Conservation (phyloP, 2,888 invertebrate genomes). For the Noctua janthe region DNA sequence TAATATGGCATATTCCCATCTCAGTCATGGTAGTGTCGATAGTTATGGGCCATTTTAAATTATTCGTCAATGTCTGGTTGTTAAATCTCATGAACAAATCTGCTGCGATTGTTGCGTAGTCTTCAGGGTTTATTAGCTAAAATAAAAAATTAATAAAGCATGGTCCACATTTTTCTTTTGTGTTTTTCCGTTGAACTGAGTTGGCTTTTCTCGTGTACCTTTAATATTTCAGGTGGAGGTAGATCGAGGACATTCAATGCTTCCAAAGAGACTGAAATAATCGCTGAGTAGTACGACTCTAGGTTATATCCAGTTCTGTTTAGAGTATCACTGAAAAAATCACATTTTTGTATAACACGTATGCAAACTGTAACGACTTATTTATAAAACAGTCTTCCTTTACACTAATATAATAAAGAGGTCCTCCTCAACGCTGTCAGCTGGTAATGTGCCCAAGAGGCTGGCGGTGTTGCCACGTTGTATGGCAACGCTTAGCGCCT, state of each 20-base stretch:
- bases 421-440: neutral
- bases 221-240: constrained; percentile 69
- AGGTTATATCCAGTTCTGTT: constrained; percentile 71
- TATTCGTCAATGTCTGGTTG: constrained; percentile 75
- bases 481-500: too few species aligned
- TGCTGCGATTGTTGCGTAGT: constrained; percentile 78
- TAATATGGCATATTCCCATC: constrained; percentile 93
- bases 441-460: too few species aligned
- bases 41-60: constrained; percentile 80
- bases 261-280: constrained; percentile 73
- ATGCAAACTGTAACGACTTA: neutral
- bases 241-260: constrained; percentile 73
- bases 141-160: neutral
- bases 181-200: too few species aligned
- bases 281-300: constrained; percentile 72
- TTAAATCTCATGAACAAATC: constrained; percentile 76
- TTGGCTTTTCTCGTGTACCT: constrained; percentile 56
- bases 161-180: too few species aligned
- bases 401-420: neutral
- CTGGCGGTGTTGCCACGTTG: too few species aligned
- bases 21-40: constrained; percentile 91
- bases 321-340: constrained; percentile 70
- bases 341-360: neutral
- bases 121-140: constrained; percentile 76
- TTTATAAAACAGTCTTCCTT: neutral